phyloP scores from a whole-genome alignment of 2,888 invertebrate species.

The Microplitis deprimator region DNA sequence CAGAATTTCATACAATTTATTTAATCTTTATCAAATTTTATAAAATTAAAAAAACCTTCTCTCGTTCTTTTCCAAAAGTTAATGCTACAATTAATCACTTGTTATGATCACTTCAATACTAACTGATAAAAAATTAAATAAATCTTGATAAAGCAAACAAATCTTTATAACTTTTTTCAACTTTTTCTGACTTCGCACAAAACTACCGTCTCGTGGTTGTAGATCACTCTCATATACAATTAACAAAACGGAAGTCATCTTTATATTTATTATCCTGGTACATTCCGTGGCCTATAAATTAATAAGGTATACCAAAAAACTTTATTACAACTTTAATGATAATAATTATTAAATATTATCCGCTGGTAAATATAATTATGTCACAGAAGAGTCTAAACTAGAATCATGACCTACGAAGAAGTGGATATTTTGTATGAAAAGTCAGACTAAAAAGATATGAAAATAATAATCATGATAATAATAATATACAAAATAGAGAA shows the following conservation, averaged over 20 bases:
- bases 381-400: constrained; percentile 32
- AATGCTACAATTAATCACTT: too few relatives aligned
- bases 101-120: neutral
- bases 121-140: neutral
- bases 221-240: neutral
- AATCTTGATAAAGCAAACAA: neutral
- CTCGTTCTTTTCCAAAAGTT: too few relatives aligned
- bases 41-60: too few relatives aligned
- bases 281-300: constrained; percentile 67
- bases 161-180: neutral
- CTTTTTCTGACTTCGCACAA: neutral
- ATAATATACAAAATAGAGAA: constrained; percentile 23
- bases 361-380: constrained; percentile 64
- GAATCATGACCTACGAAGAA: constrained; percentile 15
- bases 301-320: constrained; percentile 70
- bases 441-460: constrained; percentile 8
- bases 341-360: constrained; percentile 72
- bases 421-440: neutral
- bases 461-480: neutral
- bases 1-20: too few relatives aligned
- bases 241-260: neutral
- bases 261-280: neutral
- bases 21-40: too few relatives aligned
- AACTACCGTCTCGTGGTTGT: neutral
- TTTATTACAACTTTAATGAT: constrained; percentile 71